Evolutionary conservation across 2,888 invertebrate species (phyloP), one percentile per base, ranked within the genome.

Genomic region (Balanococcus diminutus): DNA sequence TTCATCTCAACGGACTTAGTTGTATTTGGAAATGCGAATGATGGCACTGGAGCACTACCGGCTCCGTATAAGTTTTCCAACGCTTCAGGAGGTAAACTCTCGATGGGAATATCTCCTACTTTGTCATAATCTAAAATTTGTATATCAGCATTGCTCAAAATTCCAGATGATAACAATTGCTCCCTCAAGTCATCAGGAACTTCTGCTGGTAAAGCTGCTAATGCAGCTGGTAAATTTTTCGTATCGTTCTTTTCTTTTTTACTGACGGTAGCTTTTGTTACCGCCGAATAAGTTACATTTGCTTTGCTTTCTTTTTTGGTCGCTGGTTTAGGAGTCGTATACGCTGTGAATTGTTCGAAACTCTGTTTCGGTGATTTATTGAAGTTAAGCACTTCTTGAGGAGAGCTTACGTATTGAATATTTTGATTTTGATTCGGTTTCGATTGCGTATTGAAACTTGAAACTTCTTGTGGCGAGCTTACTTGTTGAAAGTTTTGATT

Each of bases 101-200:
- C 96, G 83, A 96, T 91, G 4, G 95, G 94, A 86, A 95, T 95
- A 87, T 95, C 96, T 39, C 96, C 96, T 61, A 96, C 94, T 91
- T 96, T 96, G 89, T 96, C 96, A 88, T 96, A 96, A 90, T 96
- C 96, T 87, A 96, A 90, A 81, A 96, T 92, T 88, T 96, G 96
- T 87, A 96, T 96, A 88, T 96, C 95, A 75, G 96, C 96, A 89
- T 96, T 95, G 88, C 95, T 94, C 86, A 96, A 91, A 88, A 96
- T 96, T 56, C 96, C 96, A 0, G 96, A 96, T 82, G 95, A 94
- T 79, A 96, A 90, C 5, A 96, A 90, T 89, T 96, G 96, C 89
- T 95, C 93, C 61, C 96, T 92, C 79, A 96, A 91, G 88, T 96
- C 96, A 88, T 96, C 96, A 4, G 96, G 96, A 6, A 96, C 88